phyloP scores from a whole-genome alignment of 2,888 invertebrate species.

The Meiosimyza platycephala region DNA sequence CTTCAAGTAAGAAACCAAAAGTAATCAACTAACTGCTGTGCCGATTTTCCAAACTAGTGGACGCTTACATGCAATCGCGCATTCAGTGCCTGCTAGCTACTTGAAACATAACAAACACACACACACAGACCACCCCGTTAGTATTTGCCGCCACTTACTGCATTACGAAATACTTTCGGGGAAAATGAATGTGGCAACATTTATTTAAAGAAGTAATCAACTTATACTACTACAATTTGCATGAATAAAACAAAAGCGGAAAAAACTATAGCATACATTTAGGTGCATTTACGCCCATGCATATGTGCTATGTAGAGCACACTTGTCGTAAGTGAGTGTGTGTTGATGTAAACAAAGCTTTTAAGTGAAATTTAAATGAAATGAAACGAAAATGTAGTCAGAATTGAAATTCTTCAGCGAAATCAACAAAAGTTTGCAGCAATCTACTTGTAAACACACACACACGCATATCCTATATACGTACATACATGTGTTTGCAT shows the following conservation, averaged over 20 bases:
- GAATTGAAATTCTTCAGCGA: conserved; percentile 13
- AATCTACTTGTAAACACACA: background rate
- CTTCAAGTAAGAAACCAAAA: no score
- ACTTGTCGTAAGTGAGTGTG: background rate
- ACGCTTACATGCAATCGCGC: no score
- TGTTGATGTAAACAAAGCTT: background rate
- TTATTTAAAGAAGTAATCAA: conserved; percentile 37
- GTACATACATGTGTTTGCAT: background rate
- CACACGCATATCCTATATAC: background rate
- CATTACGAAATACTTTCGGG: no score
- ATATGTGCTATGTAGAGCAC: no score
- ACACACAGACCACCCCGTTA: background rate
- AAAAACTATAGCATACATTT: no score
- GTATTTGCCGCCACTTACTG: conserved; percentile 4
- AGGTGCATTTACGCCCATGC: background rate
- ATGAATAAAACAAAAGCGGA: background rate
- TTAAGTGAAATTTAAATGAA: conserved; percentile 8
- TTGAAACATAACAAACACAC: conserved; percentile 20
- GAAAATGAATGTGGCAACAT: conserved; percentile 23
- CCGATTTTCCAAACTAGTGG: no score
- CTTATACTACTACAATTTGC: conserved; percentile 16
- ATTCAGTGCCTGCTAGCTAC: background rate
- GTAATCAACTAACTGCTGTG: no score
- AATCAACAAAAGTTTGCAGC: background rate
- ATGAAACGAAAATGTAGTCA: conserved; percentile 15